Percentiles rank a stretch among this genome's conserved stretches.
Evolutionary conservation across 2,888 invertebrate species (phyloP).

Genomic region (Eupithecia subumbrata): DNA sequence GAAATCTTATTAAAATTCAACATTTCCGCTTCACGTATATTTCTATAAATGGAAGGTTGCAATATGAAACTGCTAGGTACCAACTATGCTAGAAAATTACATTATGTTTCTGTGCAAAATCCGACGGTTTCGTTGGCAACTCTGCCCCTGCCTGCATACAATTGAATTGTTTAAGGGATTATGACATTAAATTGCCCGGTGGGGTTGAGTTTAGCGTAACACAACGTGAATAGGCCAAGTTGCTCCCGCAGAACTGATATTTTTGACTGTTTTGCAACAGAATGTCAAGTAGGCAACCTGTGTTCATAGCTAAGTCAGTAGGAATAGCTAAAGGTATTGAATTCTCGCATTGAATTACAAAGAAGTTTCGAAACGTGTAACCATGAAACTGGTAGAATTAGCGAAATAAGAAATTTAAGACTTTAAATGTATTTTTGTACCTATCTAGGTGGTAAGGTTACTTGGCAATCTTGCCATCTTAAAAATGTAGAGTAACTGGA

Average conservation of each 20-base stretch:
- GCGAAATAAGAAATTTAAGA: no score
- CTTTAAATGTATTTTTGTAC: no score
- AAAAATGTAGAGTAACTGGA: not conserved
- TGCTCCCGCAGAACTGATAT: constrained; percentile 20
- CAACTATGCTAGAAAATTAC: constrained; percentile 39
- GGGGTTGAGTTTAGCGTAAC: constrained; percentile 51
- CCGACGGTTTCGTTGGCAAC: constrained; percentile 53
- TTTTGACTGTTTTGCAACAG: constrained; percentile 10
- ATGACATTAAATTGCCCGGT: constrained; percentile 60
- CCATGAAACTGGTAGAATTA: not conserved
- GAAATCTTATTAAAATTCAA: constrained; percentile 19
- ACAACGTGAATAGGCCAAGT: constrained; percentile 48
- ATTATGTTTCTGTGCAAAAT: constrained; percentile 53
- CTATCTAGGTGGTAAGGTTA: not conserved
- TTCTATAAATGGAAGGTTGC: constrained; percentile 25
- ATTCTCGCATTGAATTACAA: not conserved
- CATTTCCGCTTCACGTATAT: constrained; percentile 15
- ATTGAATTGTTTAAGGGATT: constrained; percentile 66
- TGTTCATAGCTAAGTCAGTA: not conserved
- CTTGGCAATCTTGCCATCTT: not conserved
- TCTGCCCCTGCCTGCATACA: constrained; percentile 55
- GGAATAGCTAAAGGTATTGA: not conserved
- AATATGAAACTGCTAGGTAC: constrained; percentile 29
- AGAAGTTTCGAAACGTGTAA: not conserved
- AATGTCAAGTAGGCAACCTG: not conserved